Evolutionary conservation across 2,797 vertebrate genomes (phyloP).

Genomic region (Naso thynnoides): DNA sequence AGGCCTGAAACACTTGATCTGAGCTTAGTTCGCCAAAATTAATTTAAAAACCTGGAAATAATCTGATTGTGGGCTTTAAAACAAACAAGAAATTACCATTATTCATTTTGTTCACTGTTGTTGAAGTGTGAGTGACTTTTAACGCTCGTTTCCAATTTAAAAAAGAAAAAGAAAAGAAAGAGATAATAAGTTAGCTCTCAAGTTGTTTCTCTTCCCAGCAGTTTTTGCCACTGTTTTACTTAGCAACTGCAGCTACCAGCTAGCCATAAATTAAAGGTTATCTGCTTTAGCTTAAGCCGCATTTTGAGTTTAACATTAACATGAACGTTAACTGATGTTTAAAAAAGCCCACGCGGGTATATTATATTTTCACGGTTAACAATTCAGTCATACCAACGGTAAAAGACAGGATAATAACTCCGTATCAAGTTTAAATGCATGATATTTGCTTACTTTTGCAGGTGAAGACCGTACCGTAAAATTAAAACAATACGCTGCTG

Average conservation of each 20-base stretch:
- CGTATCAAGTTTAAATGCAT: background rate
- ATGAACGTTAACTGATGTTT: too few relatives aligned
- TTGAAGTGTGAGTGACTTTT: background rate
- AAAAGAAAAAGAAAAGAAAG: too few relatives aligned
- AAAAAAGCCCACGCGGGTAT: background rate
- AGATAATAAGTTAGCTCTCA: slow-evolving; percentile 13
- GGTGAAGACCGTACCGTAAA: background rate
- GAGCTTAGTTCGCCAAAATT: too few relatives aligned
- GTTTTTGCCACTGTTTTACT: slow-evolving; percentile 19
- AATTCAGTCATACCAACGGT: background rate
- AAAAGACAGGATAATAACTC: rapidly evolving
- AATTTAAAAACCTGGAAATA: background rate
- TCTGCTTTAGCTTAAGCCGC: background rate
- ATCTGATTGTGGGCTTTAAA: background rate
- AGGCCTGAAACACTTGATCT: background rate
- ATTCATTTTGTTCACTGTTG: background rate
- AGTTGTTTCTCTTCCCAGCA: slow-evolving; percentile 12
- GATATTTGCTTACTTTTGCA: slow-evolving; percentile 47
- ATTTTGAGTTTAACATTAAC: background rate
- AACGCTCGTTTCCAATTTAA: background rate
- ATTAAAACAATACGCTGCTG: slow-evolving; percentile 15
- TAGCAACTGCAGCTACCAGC: slow-evolving; percentile 18
- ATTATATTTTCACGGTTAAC: background rate
- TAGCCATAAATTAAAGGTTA: background rate
- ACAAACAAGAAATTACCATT: too few relatives aligned